Evolutionary conservation across 1,140 invertebrate genomes (phyloP).

Genomic region (Elysia chlorotica): DNA sequence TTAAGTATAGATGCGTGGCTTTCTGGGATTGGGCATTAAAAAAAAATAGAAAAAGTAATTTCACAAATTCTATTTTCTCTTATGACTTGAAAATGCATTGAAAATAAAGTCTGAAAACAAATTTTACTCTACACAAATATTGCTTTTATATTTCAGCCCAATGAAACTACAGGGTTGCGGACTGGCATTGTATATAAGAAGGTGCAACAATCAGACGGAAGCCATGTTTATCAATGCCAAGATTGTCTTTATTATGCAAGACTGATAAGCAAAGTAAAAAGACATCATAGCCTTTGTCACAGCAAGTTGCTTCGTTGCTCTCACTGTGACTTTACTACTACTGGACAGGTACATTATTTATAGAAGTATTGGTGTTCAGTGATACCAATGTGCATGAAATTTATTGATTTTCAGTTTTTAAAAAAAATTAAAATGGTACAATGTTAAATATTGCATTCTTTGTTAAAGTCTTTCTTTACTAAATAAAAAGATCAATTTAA

Average conservation of each 20-base stretch:
- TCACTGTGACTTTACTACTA: conserved; percentile 8
- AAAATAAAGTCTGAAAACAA: neutral
- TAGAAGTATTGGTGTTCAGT: too few relatives aligned
- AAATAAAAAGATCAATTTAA: neutral
- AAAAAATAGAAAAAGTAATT: neutral
- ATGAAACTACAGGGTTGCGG: neutral
- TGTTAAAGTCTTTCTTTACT: neutral
- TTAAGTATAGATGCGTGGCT: too few relatives aligned
- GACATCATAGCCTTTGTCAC: conserved; percentile 14
- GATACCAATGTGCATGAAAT: too few relatives aligned
- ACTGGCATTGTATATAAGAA: neutral
- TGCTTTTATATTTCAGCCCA: neutral
- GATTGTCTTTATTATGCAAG: conserved; percentile 18
- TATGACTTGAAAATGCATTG: neutral
- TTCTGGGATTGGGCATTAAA: neutral
- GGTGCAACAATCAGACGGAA: too few relatives aligned
- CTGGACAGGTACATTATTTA: conserved; percentile 1
- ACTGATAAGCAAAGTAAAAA: conserved; percentile 1
- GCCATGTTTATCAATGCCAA: conserved; percentile 12
- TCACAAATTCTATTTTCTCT: neutral
- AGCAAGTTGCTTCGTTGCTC: conserved; percentile 2
- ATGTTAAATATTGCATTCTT: neutral
- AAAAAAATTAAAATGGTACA: neutral
- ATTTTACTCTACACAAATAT: neutral
- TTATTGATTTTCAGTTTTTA: too few relatives aligned